phyloP scores from a whole-genome alignment of 2,797 vertebrate species.

The Pelodytes ibericus region DNA sequence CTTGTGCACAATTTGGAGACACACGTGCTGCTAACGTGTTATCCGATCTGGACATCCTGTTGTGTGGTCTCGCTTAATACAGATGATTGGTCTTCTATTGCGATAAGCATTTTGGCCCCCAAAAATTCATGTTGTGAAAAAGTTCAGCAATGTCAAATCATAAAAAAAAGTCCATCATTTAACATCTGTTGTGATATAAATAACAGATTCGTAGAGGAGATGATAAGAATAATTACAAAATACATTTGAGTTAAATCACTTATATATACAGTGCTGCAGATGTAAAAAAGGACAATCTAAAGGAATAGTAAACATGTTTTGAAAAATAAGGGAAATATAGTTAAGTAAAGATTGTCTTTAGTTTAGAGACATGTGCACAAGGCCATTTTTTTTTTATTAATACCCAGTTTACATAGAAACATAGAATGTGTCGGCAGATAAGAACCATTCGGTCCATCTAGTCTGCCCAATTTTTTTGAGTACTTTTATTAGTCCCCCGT shows the following conservation, averaged over 20 bases:
- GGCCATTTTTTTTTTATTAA: no score
- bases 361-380: no score
- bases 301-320: conserved; percentile 2
- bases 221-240: conserved; percentile 12
- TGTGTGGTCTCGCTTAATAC: conserved; percentile 28
- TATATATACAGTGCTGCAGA: not conserved
- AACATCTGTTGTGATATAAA: conserved; percentile 25
- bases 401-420: no score
- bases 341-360: no score
- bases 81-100: conserved; percentile 1
- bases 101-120: conserved; percentile 6
- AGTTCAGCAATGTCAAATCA: conserved; percentile 12
- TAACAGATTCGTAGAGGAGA: not conserved
- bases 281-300: not conserved
- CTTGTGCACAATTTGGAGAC: conserved; percentile 9
- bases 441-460: no score
- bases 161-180: not conserved
- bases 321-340: no score
- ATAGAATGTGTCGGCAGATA: no score
- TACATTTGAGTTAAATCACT: conserved; percentile 1
- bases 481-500: no score
- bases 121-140: conserved; percentile 20
- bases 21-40: conserved; percentile 29
- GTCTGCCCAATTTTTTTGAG: no score
- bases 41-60: conserved; percentile 5